Evolutionary conservation across 1,140 invertebrate species (phyloP), one percentile per base, ranked within the genome.

Genomic region (Maniola jurtina): DNA sequence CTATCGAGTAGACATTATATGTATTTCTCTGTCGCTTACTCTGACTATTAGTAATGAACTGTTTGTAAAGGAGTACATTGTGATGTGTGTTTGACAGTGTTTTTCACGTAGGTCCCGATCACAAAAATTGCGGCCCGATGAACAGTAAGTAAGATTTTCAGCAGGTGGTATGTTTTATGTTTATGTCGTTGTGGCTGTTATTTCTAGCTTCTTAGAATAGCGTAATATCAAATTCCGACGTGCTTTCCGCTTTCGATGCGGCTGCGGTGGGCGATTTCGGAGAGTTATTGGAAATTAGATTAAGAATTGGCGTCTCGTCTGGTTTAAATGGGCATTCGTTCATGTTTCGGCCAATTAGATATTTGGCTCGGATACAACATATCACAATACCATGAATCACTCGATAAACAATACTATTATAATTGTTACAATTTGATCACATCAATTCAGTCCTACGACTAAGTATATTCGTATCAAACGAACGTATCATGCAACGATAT

Each of bases 31-130:
- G 59, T 81, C 74, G 71, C 72, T 78, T 77, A 70, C 74, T 73
- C 73, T 81, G 57, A 75, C 64, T 68, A 73, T 35, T 55, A 73
- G 73, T 70, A 74, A 75, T 77, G 81, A 77, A 69, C 69, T 77
- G 72, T 79, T 77, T 80, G 73, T 76, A 79, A 73, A 79, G 73
- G 71, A 77, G 80, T 87, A 87, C 73, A 83, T 86, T 84, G 86
- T 88, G 85, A 78, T 72, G 86, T 88, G 81, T 88, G 86, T 89
- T 89, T 90, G 77, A 90, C 76, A 81, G 80, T 90, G 85, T 90
- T 90, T 90, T 88, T 90, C 82, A 86, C 88, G 79, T 90, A 90
- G 88, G 88, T 90, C 88, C 88, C 69, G 88, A 91, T 84, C 87
- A 89, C 87, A 89, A 87, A 86, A 89, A 79, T 88, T 90, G 88